A percentile compares a stretch with the other conserved stretches of the same genome.
Conservation (phyloP, 2,888 invertebrate species). For the Criorhina ranunculi region DNA sequence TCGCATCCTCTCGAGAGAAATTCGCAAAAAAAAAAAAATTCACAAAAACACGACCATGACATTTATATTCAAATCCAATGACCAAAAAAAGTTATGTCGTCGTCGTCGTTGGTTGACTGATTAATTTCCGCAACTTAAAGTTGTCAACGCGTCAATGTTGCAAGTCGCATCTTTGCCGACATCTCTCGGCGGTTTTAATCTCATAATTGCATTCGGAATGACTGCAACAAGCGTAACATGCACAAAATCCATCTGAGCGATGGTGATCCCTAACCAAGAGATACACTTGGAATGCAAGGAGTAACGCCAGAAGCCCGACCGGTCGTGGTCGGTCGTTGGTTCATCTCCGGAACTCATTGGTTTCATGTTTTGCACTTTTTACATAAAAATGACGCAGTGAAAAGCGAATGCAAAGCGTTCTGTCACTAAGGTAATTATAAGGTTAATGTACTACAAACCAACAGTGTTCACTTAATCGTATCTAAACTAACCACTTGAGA, state of each 20-base stretch:
- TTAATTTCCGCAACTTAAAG: constrained; percentile 55
- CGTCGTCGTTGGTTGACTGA: constrained; percentile 34
- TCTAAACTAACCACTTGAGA: constrained; percentile 68
- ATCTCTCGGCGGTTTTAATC: constrained; percentile 55
- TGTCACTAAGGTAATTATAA: constrained; percentile 65
- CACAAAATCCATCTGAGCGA: constrained; percentile 65
- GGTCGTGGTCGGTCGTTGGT: too few relatives aligned
- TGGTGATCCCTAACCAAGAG: constrained; percentile 44
- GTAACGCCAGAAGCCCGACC: constrained; percentile 63
- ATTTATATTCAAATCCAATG: constrained; percentile 55
- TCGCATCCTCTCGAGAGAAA: constrained; percentile 16
- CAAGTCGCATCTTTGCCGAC: constrained; percentile 37
- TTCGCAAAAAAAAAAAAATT: background rate
- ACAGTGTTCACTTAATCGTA: constrained; percentile 67
- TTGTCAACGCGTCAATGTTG: constrained; percentile 27
- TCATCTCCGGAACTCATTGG: background rate
- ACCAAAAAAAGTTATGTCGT: constrained; percentile 49
- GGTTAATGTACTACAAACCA: constrained; percentile 68
- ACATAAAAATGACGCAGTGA: constrained; percentile 37
- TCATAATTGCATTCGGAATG: constrained; percentile 66
- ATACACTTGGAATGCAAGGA: constrained; percentile 24
- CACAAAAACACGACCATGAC: constrained; percentile 47
- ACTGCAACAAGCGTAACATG: constrained; percentile 67
- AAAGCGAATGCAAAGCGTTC: constrained; percentile 46
- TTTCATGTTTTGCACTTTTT: constrained; percentile 9